Evolutionary conservation across 2,888 invertebrate species (phyloP).

Genomic region (Zele albiditarsus): DNA sequence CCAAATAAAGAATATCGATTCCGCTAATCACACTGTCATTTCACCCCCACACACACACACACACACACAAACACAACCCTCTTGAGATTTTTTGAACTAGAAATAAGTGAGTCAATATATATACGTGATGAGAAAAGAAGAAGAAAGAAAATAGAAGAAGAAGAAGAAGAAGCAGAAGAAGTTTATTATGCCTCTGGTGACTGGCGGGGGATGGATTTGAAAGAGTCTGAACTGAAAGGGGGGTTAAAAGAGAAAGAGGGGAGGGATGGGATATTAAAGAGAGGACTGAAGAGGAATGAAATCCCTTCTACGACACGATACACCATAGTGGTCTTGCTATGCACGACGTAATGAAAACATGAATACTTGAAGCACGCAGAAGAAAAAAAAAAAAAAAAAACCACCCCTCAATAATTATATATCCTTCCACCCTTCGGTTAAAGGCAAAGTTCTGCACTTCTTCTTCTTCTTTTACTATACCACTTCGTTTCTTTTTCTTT

Average conservation of each 20-base stretch:
- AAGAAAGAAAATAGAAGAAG: slow-evolving; percentile 33
- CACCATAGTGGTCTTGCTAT: slow-evolving; percentile 53
- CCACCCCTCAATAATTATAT: slow-evolving; percentile 70
- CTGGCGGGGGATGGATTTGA: slow-evolving; percentile 47
- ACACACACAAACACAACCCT: not conserved
- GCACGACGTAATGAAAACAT: slow-evolving; percentile 71
- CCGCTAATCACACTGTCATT: slow-evolving; percentile 50
- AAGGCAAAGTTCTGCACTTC: slow-evolving; percentile 31
- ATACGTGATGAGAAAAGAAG: slow-evolving; percentile 32
- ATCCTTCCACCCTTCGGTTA: slow-evolving; percentile 68
- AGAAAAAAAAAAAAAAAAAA: slow-evolving; percentile 2
- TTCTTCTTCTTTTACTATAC: slow-evolving; percentile 20
- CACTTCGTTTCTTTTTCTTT: slow-evolving; percentile 4
- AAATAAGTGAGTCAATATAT: not conserved
- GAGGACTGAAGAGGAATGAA: slow-evolving; percentile 50
- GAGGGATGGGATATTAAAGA: slow-evolving; percentile 38
- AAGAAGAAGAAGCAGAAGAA: slow-evolving; percentile 44
- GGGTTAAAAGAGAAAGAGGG: slow-evolving; percentile 38
- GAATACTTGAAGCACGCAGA: slow-evolving; percentile 68
- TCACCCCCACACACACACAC: slow-evolving; percentile 21
- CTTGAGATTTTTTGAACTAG: not conserved
- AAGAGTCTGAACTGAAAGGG: slow-evolving; percentile 32
- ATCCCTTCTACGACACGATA: slow-evolving; percentile 56
- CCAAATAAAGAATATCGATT: slow-evolving; percentile 51
- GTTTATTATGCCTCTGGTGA: slow-evolving; percentile 48